Base-by-base conservation (phyloP, 1,140 invertebrate species). In the Drosophila nasuta region DNA sequence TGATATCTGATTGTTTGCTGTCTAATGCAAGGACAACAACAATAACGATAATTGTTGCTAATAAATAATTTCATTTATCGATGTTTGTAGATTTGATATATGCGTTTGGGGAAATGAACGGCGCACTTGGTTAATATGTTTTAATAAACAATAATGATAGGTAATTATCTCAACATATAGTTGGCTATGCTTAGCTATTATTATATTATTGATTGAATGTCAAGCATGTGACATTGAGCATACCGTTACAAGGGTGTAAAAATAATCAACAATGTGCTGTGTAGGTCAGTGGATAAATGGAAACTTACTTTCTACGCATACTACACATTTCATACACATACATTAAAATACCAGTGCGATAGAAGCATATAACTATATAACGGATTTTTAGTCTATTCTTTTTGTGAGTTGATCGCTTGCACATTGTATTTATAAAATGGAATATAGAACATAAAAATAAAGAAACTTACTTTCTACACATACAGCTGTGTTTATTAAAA, bases 101-200 rank as follows among this genome's bases (percentile, higher is more conserved):
- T 25, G 25, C 28, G 35, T 35, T 70, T 49, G 75, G 62, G 66
- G 69, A 77, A 82, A 72, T 75, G 75, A 77, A 67, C 70, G 52
- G 38, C 54, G 41, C 63, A 28, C 56, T 56, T 43, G 65, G 35
- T 52, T 75, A 86, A 78, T 86, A 65, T 87, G 72, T 72, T 76
- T 68, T 63, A 51, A 56, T 48, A 63, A 83, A 70, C 77, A 74
- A 74, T 88, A 87, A 87, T 87, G 68, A 79, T 81, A 80, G 83
- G 75, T 80, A 87, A 87, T 87, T 87, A 87, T 65, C 52, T 52
- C 28, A 10, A 46, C 20, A 52, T 11, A 38, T 15, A 57, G 28
- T 28, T 67, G 49, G 65, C 13, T 20, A 33, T 45, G 38, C 54
- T 52, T 33, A 28, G 20, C 43, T n/a, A 41, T 51, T 41, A 13